Evolutionary conservation across 2,888 invertebrate species (phyloP).

Genomic region (Lymantria dispar): DNA sequence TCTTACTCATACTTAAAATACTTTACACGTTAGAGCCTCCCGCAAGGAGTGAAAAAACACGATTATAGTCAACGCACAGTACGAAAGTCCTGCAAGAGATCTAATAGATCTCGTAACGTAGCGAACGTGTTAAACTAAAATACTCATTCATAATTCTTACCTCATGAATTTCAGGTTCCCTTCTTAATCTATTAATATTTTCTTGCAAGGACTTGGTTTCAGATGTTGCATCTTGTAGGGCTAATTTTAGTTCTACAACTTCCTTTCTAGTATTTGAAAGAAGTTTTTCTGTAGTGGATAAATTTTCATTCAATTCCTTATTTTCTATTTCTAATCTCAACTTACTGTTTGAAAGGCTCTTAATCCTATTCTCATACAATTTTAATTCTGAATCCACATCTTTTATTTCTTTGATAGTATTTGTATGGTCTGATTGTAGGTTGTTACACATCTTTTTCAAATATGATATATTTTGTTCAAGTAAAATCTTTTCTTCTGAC

Average conservation of each 20-base stretch:
- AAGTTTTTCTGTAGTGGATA: slow-evolving; percentile 82
- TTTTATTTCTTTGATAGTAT: slow-evolving; percentile 42
- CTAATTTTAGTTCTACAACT: slow-evolving; percentile 83
- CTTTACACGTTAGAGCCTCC: too few species aligned
- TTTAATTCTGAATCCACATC: slow-evolving; percentile 68
- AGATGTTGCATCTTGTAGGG: slow-evolving; percentile 84
- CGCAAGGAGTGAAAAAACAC: too few species aligned
- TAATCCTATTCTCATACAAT: slow-evolving; percentile 72
- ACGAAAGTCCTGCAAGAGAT: too few species aligned
- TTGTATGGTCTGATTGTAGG: slow-evolving; percentile 54
- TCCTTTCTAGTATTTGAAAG: slow-evolving; percentile 86
- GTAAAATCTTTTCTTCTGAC: slow-evolving; percentile 64
- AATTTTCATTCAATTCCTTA: slow-evolving; percentile 81
- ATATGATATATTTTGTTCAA: slow-evolving; percentile 69
- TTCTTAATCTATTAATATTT: slow-evolving; percentile 63
- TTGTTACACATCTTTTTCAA: slow-evolving; percentile 72
- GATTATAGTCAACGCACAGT: too few species aligned
- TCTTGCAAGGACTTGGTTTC: slow-evolving; percentile 83
- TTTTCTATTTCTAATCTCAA: slow-evolving; percentile 85
- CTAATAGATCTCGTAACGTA: too few species aligned
- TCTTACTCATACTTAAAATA: too few species aligned
- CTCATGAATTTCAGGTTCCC: slow-evolving; percentile 56
- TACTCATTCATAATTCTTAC: slow-evolving; percentile 26
- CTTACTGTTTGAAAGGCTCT: slow-evolving; percentile 77
- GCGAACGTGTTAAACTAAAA: too few species aligned